Percentiles rank a stretch among this genome's conserved stretches.
Evolutionary conservation across 2,888 invertebrate species (phyloP).

Genomic region (Sminthurinus aureus): DNA sequence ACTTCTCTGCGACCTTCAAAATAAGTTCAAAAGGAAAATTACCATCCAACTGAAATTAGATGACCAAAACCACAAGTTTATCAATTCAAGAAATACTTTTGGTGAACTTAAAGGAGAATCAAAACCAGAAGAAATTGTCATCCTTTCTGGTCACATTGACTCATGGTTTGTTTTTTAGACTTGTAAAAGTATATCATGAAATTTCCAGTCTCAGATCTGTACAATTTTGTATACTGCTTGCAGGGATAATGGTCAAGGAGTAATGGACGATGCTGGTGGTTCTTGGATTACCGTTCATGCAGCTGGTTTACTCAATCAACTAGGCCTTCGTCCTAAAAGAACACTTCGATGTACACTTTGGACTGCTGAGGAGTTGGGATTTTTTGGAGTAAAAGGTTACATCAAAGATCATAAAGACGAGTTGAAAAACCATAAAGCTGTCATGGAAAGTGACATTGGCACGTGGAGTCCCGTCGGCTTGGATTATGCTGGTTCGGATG

Average conservation of each 20-base stretch:
- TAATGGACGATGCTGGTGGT: conserved; percentile 80
- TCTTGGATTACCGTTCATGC: conserved; percentile 72
- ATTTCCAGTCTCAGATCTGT: no score
- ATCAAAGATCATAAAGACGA: conserved; percentile 69
- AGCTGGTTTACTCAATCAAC: conserved; percentile 73
- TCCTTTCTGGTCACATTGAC: conserved; percentile 85
- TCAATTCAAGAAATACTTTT: conserved; percentile 76
- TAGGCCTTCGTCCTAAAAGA: conserved; percentile 73
- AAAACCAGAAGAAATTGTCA: conserved; percentile 69
- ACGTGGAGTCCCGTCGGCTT: conserved; percentile 74
- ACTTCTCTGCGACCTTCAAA: conserved; percentile 72
- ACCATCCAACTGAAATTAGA: conserved; percentile 72
- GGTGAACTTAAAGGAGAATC: conserved; percentile 72
- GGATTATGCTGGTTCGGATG: conserved; percentile 70
- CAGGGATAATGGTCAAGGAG: conserved; percentile 77
- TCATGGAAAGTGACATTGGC: conserved; percentile 85
- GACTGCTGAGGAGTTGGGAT: conserved; percentile 74
- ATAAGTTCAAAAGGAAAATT: conserved; percentile 68
- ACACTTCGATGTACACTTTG: conserved; percentile 77
- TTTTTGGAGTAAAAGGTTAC: conserved; percentile 75
- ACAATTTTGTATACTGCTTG: no score
- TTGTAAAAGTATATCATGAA: no score
- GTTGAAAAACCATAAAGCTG: conserved; percentile 72
- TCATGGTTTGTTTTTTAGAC: conserved; percentile 10
- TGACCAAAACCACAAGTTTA: conserved; percentile 68